Conservation (phyloP, 2,888 invertebrate species). For the Metalampra italica region DNA sequence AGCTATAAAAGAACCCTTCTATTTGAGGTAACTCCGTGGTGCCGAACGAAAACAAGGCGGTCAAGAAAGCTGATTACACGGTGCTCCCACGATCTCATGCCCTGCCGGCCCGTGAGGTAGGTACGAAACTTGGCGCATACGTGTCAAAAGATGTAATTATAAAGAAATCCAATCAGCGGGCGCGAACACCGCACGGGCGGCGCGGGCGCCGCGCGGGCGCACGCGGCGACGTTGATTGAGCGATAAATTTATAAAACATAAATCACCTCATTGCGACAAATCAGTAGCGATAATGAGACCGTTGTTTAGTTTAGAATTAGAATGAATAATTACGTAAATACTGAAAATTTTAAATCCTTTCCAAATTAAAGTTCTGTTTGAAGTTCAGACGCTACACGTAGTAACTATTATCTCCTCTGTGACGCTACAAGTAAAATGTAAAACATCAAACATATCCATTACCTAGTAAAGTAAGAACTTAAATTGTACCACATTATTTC, state of each 20-base stretch:
- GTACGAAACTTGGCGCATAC: constrained; percentile 75
- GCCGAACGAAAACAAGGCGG: constrained; percentile 65
- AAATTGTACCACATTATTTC: too few species aligned
- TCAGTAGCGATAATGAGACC: constrained; percentile 56
- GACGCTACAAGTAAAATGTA: too few species aligned
- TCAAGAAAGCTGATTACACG: constrained; percentile 75
- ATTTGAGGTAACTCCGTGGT: constrained; percentile 42
- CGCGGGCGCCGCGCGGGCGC: constrained; percentile 19
- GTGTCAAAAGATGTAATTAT: constrained; percentile 79
- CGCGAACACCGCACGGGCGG: constrained; percentile 46
- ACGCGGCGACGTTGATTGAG: constrained; percentile 58
- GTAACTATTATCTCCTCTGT: too few species aligned
- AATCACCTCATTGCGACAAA: constrained; percentile 70
- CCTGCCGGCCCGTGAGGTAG: constrained; percentile 63
- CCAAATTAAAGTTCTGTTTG: too few species aligned
- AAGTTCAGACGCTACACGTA: too few species aligned
- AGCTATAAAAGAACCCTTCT: too few species aligned
- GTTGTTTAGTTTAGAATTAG: constrained; percentile 40
- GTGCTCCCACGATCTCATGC: constrained; percentile 75
- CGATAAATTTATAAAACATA: constrained; percentile 73
- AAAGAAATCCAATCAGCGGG: constrained; percentile 76
- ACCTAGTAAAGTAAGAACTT: too few species aligned
- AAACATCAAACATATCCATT: too few species aligned
- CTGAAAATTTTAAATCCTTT: neutral
- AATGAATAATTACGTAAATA: neutral